Conservation (phyloP, 2,888 invertebrate genomes). For the Drosophila diplacantha region DNA sequence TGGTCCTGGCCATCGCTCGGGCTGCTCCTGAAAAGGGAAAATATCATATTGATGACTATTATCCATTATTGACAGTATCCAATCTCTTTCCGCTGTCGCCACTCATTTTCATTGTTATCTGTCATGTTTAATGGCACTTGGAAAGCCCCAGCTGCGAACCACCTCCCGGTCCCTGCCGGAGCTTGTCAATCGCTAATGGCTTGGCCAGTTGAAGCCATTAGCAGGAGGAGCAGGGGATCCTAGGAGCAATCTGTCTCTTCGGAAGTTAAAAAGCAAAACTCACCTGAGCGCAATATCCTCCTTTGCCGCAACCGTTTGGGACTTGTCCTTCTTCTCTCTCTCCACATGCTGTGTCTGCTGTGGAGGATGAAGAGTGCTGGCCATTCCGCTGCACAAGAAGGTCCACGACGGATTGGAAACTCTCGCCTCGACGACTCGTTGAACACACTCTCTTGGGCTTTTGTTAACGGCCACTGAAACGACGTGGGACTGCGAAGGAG, state of each 20-base stretch:
- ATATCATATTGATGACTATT: conserved; percentile 28
- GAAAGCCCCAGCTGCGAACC: background rate
- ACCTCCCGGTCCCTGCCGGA: background rate
- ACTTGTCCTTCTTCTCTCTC: background rate
- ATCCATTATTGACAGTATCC: conserved; percentile 31
- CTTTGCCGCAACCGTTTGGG: background rate
- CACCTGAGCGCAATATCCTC: conserved; percentile 22
- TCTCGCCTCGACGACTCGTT: background rate
- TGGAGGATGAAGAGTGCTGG: conserved; percentile 6
- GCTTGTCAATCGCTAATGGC: conserved; percentile 29
- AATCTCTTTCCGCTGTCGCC: conserved; percentile 21
- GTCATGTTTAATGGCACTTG: conserved; percentile 29
- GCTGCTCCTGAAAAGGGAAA: conserved; percentile 15
- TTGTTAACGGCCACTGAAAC: conserved; percentile 63
- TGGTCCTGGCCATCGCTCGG: background rate
- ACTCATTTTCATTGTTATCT: conserved; percentile 33
- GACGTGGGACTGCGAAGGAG: conserved; percentile 40
- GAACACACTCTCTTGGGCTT: background rate
- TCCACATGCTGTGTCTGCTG: conserved; percentile 22
- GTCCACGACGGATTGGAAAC: conserved; percentile 60
- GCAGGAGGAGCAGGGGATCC: background rate
- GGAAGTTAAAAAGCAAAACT: conserved; percentile 10
- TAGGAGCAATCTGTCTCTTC: conserved; percentile 12
- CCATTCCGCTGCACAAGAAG: conserved; percentile 64
- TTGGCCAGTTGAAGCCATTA: conserved; percentile 12